A percentile compares a stretch with the other conserved stretches of the same genome.
Evolutionary conservation across 1,140 invertebrate species (phyloP).

Genomic region (Rhizoglyphus robini): DNA sequence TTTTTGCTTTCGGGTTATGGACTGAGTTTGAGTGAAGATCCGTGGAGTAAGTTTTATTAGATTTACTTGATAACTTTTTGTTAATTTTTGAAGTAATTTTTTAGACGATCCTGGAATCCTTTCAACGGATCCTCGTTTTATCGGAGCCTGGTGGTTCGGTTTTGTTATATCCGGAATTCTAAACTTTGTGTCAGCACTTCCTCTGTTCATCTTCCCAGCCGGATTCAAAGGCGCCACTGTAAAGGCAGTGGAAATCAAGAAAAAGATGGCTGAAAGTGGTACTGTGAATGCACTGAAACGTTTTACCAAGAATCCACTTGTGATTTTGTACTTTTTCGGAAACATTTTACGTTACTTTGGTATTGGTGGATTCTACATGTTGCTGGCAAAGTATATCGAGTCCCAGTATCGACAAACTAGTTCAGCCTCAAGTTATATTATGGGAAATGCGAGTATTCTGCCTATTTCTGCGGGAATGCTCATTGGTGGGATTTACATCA

Average conservation of each 20-base stretch:
- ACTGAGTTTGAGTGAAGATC: constrained; percentile 26
- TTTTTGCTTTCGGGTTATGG: constrained; percentile 24
- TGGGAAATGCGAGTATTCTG: background rate
- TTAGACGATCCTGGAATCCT: constrained; percentile 20
- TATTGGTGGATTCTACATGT: constrained; percentile 57
- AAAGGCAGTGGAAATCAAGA: background rate
- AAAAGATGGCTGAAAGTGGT: background rate
- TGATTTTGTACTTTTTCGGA: constrained; percentile 33
- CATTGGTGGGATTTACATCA: background rate
- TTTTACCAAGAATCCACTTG: background rate
- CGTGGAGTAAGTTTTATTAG: constrained; percentile 23
- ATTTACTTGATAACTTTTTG: too few species aligned
- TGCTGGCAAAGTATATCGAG: constrained; percentile 60
- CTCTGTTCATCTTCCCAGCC: constrained; percentile 51
- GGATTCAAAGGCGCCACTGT: background rate
- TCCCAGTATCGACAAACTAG: constrained; percentile 35
- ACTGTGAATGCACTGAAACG: background rate
- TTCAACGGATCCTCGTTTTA: constrained; percentile 26
- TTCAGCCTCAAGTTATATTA: background rate
- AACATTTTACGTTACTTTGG: constrained; percentile 53
- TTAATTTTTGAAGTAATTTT: too few species aligned
- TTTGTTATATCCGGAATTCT: constrained; percentile 47
- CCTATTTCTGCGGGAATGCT: background rate
- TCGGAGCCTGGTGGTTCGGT: constrained; percentile 51
- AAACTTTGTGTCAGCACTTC: constrained; percentile 44